These are phyloP conservation scores for Mobula birostris DNA, from an alignment of 2,113 vertebrate species.

Conservation along the genomic window DNA sequence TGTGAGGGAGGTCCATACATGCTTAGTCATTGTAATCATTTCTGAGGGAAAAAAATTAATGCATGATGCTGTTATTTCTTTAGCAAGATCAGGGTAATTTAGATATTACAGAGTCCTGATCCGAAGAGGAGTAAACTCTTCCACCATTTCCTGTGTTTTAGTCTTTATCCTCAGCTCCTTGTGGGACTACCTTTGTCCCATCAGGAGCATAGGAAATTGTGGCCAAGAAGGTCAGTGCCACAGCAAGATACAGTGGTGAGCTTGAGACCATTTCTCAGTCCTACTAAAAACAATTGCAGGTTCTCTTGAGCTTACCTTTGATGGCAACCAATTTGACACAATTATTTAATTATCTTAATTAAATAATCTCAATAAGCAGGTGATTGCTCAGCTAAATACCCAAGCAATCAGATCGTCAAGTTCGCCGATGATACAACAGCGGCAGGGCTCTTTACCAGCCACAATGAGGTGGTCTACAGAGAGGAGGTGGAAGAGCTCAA, in stretches of 20 bases:
- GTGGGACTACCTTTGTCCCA: background rate
- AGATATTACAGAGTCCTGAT: background rate
- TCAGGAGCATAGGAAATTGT: background rate
- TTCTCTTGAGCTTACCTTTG: background rate
- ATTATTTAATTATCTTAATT: too few species aligned
- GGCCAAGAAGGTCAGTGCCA: background rate
- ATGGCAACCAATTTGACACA: background rate
- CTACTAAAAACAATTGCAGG: background rate
- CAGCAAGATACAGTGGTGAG: background rate
- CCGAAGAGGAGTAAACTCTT: background rate
- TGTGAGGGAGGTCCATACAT: too few species aligned
- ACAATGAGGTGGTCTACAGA: too few species aligned
- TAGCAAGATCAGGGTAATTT: background rate
- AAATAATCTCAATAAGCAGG: too few species aligned
- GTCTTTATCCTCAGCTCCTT: background rate
- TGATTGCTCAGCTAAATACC: too few species aligned
- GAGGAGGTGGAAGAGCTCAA: too few species aligned
- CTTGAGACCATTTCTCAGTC: background rate
- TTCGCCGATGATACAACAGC: too few species aligned
- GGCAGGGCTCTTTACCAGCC: too few species aligned
- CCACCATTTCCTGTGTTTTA: background rate
- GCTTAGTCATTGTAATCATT: background rate
- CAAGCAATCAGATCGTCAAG: too few species aligned
- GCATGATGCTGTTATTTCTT: background rate
- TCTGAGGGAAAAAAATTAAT: background rate